Conservation (phyloP, 1,140 invertebrate species). For the Centruroides vittatus region DNA sequence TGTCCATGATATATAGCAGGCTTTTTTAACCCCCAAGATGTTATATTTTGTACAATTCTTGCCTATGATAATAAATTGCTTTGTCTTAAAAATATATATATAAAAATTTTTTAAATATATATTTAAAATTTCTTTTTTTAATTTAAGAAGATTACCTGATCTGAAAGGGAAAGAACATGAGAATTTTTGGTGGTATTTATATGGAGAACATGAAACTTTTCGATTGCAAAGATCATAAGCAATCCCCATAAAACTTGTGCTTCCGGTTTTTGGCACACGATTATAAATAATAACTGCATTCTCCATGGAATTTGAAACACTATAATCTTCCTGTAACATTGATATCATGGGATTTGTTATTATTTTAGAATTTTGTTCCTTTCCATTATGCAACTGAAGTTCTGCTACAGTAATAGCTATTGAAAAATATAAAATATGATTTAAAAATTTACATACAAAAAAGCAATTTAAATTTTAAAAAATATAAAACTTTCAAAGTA, state of each 20-base stretch:
- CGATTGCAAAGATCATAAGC: slow-evolving; percentile 87
- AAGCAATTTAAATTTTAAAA: too few species aligned
- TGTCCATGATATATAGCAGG: slow-evolving; percentile 95
- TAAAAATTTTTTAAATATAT: too few species aligned
- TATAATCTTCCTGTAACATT: background rate
- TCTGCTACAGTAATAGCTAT: too few species aligned
- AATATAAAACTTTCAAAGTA: too few species aligned
- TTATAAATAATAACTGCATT: slow-evolving; percentile 77
- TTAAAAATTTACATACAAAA: too few species aligned
- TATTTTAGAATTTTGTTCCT: too few species aligned
- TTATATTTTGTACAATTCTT: slow-evolving; percentile 79
- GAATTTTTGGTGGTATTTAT: slow-evolving; percentile 92
- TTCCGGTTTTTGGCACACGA: slow-evolving; percentile 96
- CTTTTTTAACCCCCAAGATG: slow-evolving; percentile 69
- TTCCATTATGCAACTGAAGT: too few species aligned
- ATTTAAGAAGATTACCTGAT: slow-evolving; percentile 47
- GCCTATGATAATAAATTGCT: slow-evolving; percentile 44
- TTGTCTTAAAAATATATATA: too few species aligned
- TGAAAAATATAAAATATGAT: too few species aligned
- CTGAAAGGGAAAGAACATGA: slow-evolving; percentile 77
- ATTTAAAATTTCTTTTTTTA: too few species aligned
- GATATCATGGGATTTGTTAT: too few species aligned
- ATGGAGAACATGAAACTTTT: slow-evolving; percentile 88
- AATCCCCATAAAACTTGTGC: slow-evolving; percentile 93
- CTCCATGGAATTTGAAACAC: slow-evolving; percentile 18